Base-by-base conservation (phyloP, 2,113 vertebrate genomes). In the Gadus chalcogrammus region DNA sequence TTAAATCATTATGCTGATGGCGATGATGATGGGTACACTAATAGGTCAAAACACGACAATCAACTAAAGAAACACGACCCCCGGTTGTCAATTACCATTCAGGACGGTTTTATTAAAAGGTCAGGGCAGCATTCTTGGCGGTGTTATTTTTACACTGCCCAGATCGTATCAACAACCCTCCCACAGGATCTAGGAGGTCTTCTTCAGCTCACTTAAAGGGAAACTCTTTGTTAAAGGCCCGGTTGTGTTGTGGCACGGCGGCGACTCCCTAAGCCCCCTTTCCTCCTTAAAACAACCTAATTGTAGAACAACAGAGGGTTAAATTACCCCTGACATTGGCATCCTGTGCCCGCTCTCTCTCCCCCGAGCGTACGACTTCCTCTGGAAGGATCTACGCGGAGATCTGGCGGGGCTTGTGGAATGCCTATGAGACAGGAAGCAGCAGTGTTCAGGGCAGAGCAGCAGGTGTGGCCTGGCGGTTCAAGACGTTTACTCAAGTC, bases 331-430 rank as follows among this genome's bases (percentile, higher is more conserved):
- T 75, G 79, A 83, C 72, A 63, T 67, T 67, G 66, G 53, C 67
- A 71, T 71, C 48, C 70, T 17, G 56, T 5, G 5, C 35, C 62
- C 48, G 58, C 28, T 18, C 52, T n/a, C 48, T 20, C 65, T 8
- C 55, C 65, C 12, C 55, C 63, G 22, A 18, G 18, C 52, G 61
- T 17, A 68, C 1, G 15, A 60, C 73, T 80, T 63, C 61, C 64
- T 72, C 31, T 59, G 71, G 83, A 89, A 89, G 86, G 87, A 88
- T 83, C 83, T 88, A 81, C 68, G 78, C 85, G 76, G 73, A 74
- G 76, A 84, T 83, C 70, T 82, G 82, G 85, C 81, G 77, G 77
- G 77, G 69, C 63, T 48, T 78, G 63, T 6, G 62, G 24, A 15
- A 20, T 16, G 20, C 61, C 13, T 3, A 55, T 70, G 28, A 2